Conservation (phyloP, 2,113 vertebrate genomes). For the Myrmecobius fasciatus region DNA sequence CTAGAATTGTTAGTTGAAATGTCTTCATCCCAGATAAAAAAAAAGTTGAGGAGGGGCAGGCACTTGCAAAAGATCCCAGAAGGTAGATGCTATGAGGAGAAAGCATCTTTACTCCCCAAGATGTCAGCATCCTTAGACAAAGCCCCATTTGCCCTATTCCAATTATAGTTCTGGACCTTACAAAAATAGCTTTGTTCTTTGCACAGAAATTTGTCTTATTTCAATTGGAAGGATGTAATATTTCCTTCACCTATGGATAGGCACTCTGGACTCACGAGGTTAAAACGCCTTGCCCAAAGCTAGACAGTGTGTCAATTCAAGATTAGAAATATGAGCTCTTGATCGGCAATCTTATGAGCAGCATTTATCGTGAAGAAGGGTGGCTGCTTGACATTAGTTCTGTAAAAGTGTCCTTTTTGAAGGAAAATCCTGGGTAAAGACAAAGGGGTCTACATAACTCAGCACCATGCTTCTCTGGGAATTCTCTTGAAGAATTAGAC, state of each 20-base stretch:
- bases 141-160: background rate
- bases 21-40: background rate
- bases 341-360: background rate
- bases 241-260: conserved; percentile 3
- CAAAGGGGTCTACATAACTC: background rate
- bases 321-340: background rate
- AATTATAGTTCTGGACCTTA: background rate
- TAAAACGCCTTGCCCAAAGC: background rate
- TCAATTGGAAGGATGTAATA: background rate
- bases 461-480: background rate
- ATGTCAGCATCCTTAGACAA: background rate
- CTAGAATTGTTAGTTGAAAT: background rate
- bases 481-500: background rate
- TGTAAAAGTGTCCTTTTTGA: background rate
- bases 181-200: background rate
- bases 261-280: background rate
- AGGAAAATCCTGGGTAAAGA: conserved; percentile 28
- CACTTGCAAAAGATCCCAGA: background rate
- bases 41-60: background rate
- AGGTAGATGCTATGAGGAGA: background rate
- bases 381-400: background rate
- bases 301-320: background rate
- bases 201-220: background rate
- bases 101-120: background rate
- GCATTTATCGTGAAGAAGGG: background rate